phyloP scores from a whole-genome alignment of 2,888 invertebrate genomes.

The Thereva unica region DNA sequence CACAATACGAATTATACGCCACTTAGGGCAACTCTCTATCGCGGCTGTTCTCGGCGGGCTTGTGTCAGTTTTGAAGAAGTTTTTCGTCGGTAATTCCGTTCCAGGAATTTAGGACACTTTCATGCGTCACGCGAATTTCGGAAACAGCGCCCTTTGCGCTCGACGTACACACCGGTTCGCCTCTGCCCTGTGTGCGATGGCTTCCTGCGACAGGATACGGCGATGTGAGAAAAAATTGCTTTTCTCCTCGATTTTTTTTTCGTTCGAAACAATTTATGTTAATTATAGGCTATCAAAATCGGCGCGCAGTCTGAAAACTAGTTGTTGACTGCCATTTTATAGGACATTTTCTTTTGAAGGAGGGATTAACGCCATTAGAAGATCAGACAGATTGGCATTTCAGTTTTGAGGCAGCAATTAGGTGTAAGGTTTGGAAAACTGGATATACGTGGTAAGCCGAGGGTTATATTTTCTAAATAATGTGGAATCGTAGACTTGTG shows the following conservation, averaged over 20 bases:
- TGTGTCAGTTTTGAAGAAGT: slow-evolving; percentile 37
- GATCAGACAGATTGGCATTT: no score
- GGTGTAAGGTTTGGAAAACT: no score
- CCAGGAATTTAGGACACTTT: slow-evolving; percentile 37
- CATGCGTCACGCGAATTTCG: slow-evolving; percentile 38
- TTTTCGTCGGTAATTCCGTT: slow-evolving; percentile 31
- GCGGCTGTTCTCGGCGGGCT: not conserved
- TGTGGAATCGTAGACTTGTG: no score
- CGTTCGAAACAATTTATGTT: slow-evolving; percentile 27
- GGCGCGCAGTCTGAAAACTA: slow-evolving; percentile 26
- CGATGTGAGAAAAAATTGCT: not conserved
- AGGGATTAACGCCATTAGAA: no score
- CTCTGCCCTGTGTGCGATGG: slow-evolving; percentile 2
- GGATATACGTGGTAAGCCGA: no score
- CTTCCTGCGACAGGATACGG: slow-evolving; percentile 30
- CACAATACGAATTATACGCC: slow-evolving; percentile 38
- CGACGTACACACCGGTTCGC: slow-evolving; percentile 11
- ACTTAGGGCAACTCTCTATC: slow-evolving; percentile 33
- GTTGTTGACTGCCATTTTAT: slow-evolving; percentile 26
- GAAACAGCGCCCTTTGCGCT: slow-evolving; percentile 33
- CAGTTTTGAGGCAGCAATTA: no score
- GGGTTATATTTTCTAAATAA: no score
- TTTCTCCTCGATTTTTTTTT: no score
- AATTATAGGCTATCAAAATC: slow-evolving; percentile 36
- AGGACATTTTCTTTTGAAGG: slow-evolving; percentile 13